Conservation (phyloP, 2,797 vertebrate genomes). For the Orestias chungarensis region DNA sequence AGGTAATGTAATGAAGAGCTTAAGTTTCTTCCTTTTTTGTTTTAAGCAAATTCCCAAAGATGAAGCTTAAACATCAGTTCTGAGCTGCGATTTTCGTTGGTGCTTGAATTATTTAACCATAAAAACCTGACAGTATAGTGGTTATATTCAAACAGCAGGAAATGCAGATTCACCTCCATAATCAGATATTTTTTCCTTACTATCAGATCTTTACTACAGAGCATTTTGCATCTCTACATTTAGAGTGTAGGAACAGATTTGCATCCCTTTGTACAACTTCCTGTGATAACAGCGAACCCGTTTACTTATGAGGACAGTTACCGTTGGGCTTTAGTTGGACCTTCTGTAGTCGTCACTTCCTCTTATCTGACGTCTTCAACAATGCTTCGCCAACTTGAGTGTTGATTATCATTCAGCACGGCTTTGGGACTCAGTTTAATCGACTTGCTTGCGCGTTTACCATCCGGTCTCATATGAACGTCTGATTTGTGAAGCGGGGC, state of each 20-base stretch:
- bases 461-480: not conserved
- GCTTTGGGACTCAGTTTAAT: not conserved
- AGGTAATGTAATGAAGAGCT: no score
- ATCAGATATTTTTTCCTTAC: not conserved
- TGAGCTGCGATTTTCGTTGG: not conserved
- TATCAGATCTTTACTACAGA: not conserved
- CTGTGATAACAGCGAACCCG: not conserved
- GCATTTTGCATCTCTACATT: not conserved
- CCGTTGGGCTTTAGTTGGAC: not conserved
- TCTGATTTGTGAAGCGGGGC: not conserved
- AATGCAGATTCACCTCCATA: not conserved
- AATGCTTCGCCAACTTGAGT: not conserved
- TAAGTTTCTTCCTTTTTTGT: no score
- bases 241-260: not conserved
- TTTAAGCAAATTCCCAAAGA: no score
- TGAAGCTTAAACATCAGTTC: not conserved
- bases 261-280: not conserved
- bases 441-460: not conserved
- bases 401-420: not conserved
- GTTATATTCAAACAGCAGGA: not conserved
- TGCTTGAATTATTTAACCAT: not conserved
- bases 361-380: not conserved
- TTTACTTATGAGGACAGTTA: not conserved
- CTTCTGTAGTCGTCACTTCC: not conserved
- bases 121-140: not conserved